Evolutionary conservation across 2,797 vertebrate genomes (phyloP).

Genomic region (Acanthurus lineatus): DNA sequence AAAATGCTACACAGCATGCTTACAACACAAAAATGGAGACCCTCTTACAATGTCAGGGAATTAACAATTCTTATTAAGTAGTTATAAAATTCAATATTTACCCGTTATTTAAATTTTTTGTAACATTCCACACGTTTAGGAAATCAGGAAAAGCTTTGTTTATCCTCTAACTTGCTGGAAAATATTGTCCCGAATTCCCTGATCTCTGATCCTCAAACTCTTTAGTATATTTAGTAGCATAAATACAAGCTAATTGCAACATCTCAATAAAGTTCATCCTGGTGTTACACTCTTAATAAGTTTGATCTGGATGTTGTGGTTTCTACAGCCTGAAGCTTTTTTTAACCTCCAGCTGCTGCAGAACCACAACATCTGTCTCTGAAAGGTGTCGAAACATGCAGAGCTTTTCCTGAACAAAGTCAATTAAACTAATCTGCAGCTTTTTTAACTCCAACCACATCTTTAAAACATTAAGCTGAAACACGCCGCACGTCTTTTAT

Average conservation of each 20-base stretch:
- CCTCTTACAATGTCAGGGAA: too few relatives aligned
- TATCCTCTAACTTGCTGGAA: too few relatives aligned
- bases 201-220: too few relatives aligned
- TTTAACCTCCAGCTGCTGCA: not conserved
- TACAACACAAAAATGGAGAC: too few relatives aligned
- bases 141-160: too few relatives aligned
- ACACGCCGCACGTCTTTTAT: conserved; percentile 24
- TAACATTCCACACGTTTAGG: too few relatives aligned
- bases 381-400: conserved; percentile 27
- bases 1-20: too few relatives aligned
- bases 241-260: not conserved
- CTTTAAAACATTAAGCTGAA: conserved; percentile 44
- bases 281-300: not conserved
- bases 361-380: conserved; percentile 18
- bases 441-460: conserved; percentile 38
- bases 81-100: too few relatives aligned
- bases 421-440: conserved; percentile 36
- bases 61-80: too few relatives aligned
- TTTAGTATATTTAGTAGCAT: too few relatives aligned
- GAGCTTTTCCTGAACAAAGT: conserved; percentile 38
- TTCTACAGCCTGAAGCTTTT: not conserved
- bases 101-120: too few relatives aligned
- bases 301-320: not conserved
- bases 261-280: not conserved
- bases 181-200: too few relatives aligned